A percentile compares a stretch with the other conserved stretches of the same genome.
phyloP scores from a whole-genome alignment of 2,113 vertebrate genomes.

The Oxygymnocypris stewartii region DNA sequence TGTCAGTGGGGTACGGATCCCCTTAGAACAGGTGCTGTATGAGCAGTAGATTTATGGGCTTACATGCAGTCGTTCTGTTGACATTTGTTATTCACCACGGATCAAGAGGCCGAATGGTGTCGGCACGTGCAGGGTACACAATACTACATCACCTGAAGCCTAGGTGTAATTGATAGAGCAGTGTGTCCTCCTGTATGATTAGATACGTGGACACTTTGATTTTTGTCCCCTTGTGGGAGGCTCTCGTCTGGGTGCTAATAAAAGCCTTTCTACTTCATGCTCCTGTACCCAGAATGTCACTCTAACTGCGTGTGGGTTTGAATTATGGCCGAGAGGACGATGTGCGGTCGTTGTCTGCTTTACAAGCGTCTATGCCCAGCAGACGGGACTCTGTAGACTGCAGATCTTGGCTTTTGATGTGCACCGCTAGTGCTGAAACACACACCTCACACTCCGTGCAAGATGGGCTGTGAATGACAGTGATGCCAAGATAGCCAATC shows the following conservation, averaged over 20 bases:
- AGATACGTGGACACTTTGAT: slow-evolving; percentile 4
- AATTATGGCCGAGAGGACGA: slow-evolving; percentile 60
- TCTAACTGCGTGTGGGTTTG: slow-evolving; percentile 65
- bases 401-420: slow-evolving; percentile 55
- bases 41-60: slow-evolving; percentile 30
- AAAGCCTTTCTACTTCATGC: slow-evolving; percentile 68
- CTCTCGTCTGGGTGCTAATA: slow-evolving; percentile 55
- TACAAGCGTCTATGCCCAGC: slow-evolving; percentile 45
- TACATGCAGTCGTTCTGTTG: slow-evolving; percentile 12
- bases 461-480: background rate
- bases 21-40: slow-evolving; percentile 33
- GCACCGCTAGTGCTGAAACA: slow-evolving; percentile 30
- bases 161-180: slow-evolving; percentile 31
- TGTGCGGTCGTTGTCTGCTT: slow-evolving; percentile 4
- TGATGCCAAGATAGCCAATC: slow-evolving; percentile 9
- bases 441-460: background rate
- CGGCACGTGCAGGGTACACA: background rate
- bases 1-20: slow-evolving; percentile 23
- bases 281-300: slow-evolving; percentile 70
- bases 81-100: slow-evolving; percentile 45
- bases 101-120: slow-evolving; percentile 27
- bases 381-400: slow-evolving; percentile 49
- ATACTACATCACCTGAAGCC: slow-evolving; percentile 33
- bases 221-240: slow-evolving; percentile 22
- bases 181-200: background rate